A percentile compares a stretch with the other conserved stretches of the same genome.
Evolutionary conservation across 2,113 vertebrate species (phyloP).

Genomic region (Psophia crepitans): DNA sequence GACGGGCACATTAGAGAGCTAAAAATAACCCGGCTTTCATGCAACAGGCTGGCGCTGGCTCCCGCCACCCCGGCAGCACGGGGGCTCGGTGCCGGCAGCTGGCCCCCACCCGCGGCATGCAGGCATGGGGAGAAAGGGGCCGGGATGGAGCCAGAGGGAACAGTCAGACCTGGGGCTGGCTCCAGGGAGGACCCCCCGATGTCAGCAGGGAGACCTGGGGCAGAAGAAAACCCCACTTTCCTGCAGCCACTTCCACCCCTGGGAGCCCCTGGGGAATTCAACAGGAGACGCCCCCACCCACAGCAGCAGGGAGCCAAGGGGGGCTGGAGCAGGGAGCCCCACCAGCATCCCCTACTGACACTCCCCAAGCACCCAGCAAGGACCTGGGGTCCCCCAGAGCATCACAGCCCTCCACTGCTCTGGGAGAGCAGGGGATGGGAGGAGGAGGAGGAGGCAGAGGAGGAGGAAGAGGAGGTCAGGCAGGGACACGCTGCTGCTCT

Average conservation of each 20-base stretch:
- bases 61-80: not conserved
- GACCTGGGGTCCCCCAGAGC: not conserved
- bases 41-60: slow-evolving; percentile 24
- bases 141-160: not conserved
- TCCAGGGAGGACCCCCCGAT: not conserved
- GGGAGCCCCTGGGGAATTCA: not conserved
- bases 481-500: slow-evolving; percentile 37
- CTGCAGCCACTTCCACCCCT: accelerated
- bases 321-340: not conserved
- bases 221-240: accelerated
- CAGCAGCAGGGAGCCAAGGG: not conserved
- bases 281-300: not conserved
- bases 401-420: not conserved
- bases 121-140: not conserved
- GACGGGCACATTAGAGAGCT: not conserved
- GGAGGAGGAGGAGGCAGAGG: not conserved
- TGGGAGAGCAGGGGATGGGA: not conserved
- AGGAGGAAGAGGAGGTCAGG: slow-evolving; percentile 14
- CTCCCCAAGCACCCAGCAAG: not conserved
- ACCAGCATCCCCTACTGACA: not conserved
- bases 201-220: not conserved
- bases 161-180: not conserved
- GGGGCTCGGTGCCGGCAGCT: not conserved
- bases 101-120: accelerated
- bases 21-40: slow-evolving; percentile 34